Base-by-base conservation (phyloP, 2,113 vertebrate species). In the Gavia stellata region DNA sequence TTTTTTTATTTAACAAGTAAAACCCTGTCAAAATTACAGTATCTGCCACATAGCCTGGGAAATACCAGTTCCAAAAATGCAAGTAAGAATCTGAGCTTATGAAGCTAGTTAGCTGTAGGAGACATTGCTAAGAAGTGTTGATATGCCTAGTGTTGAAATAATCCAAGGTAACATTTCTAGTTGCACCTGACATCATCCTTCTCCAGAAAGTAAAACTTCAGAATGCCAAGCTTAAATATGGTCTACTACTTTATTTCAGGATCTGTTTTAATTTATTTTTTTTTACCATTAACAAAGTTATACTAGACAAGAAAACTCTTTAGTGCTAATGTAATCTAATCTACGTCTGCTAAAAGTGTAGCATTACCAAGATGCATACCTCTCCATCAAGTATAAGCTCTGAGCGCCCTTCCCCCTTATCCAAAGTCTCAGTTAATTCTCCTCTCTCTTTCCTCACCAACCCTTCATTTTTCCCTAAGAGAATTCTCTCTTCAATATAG, bases 381-480 rank as follows among this genome's bases (percentile, higher is more conserved):
- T 36, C 33, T 45, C 17, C 10, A 63, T 38, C 15, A 63, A 75
- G 47, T 25, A 28, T 15, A 75, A 94, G 6, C 18, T 65, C 70
- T 0, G 0, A 84, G 58, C 1, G 5, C 10, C 28, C 40, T 42
- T 86, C 21, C 14, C 28, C 40, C 14, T 86, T 8, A 55, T n/a
- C 8, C 16, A 16, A 79, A 89, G 61, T 34, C 53, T 44, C 40
- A 7, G 4, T 31, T 58, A 59, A 77, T 65, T 82, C 11, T 81
- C 19, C 15, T 23, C 8, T 12, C 3, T 28, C 26, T 40, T 61
- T 59, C 36, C 19, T 81, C 21, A 70, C 4, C 24, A 85, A 24
- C 6, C 7, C 24, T 28, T 12, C 16, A 9, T 15, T 81, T 49
- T 33, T 1, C 11, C 42, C 3, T 0, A 26, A 26, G 45, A 34